Base-by-base conservation (phyloP, 2,888 invertebrate genomes). In the Myathropa florea region DNA sequence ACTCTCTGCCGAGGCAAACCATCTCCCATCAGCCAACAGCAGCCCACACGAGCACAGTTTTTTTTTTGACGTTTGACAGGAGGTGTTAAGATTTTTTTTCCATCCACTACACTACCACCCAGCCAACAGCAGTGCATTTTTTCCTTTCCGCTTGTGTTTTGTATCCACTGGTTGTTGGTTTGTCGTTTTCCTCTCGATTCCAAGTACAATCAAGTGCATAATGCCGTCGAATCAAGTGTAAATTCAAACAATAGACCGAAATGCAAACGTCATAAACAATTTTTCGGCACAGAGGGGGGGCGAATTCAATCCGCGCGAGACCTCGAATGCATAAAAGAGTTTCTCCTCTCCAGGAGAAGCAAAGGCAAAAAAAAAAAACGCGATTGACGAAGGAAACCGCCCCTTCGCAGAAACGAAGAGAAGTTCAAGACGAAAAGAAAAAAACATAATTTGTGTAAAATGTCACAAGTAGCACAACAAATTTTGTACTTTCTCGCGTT, bases 401-500 rank as follows among this genome's bases (percentile, higher is more conserved):
- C 86, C 86, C 78, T 79, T 64, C 55, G 36, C 53, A 63, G 72
- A 73, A 68, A 59, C 39, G 39, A 57, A 36, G 9, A n/a, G 59
- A 63, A 53, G 18, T 18, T 7, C 57, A 39, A 72, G 61, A 70
- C 53, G 65, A 79, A 65, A 24, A 59, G 39, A n/a, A n/a, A 61
- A 46, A 30, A 33, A 23, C 21, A 61, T 7, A 10, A 61, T 53
- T n/a, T 26, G 39, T 39, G 83, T 78, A 71, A 83, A 73, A 86
- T 86, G 86, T 79, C 86, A 79, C 73, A 86, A 79, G 28, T 83
- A 30, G 78, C 78, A 83, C 83, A 80, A 77, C 79, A 83, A 76
- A 83, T 83, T 72, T 83, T 79, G 26, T 87, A 83, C 72, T 78
- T 83, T 78, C 63, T 87, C 39, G 80, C 80, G 26, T 83, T 86